Evolutionary conservation across 2,113 vertebrate species (phyloP), one percentile per base, ranked within the genome.

Genomic region (Chaenogobius annularis): DNA sequence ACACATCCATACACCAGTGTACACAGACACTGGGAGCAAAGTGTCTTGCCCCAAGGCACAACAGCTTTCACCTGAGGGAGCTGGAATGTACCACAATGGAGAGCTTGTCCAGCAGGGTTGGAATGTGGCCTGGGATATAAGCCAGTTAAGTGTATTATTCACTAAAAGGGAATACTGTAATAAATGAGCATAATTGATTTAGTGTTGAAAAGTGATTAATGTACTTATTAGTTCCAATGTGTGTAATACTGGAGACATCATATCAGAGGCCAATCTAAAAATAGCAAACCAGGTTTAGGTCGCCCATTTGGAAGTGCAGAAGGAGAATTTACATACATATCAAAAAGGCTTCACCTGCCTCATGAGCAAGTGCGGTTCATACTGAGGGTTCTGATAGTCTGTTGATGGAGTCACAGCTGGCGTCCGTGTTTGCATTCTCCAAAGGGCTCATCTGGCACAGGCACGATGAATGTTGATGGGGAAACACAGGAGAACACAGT

Each of bases 371-470:
- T 61, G 23, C 11, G 31, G 58, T 31, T 61, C 23, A 26, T 40
- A 61, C 23, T 14, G 12, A 59, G 11, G 22, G 31, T 58, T 26
- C 55, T 23, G 10, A 58, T 31, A 26, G 6, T 61, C 13, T 35
- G 7, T 10, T 31, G 12, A 59, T 59, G 56, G 13, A 61, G 58
- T 61, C 58, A 61, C 58, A 17, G 58, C 58, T 59, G 56, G 22
- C 56, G 31, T 31, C 26, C 15, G 20, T 35, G 58, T 61, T 61
- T 61, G 58, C 58, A 61, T 61, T 61, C 58, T 35, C 55, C 11
- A 14, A 58, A 26, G 22, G 22, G 26, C 58, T 61, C 58, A 22
- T 26, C 58, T 61, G 23, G 23, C 22, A 23, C 5, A 3, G 20
- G 12, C 56, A 15, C 58, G 13, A 35, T 31, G 26, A 14, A 61